A percentile compares a stretch with the other conserved stretches of the same genome.
These are phyloP conservation scores for Enteromius argenteus DNA, from an alignment of 2,797 vertebrate genomes.

Conservation along the genomic window DNA sequence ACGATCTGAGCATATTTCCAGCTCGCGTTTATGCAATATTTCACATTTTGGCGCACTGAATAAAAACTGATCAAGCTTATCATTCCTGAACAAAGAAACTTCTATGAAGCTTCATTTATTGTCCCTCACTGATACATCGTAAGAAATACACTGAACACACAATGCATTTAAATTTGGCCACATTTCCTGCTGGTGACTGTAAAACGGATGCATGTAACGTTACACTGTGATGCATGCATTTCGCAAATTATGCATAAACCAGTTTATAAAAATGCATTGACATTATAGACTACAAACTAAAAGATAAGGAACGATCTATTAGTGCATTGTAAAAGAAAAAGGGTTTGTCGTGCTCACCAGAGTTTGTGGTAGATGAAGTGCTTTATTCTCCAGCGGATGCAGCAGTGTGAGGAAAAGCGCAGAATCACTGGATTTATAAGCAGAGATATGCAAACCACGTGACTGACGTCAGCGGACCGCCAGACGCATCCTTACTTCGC, in stretches of 20 bases:
- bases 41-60: background rate
- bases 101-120: background rate
- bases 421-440: background rate
- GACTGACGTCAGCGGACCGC: slow-evolving; percentile 26
- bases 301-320: too few relatives aligned
- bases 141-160: background rate
- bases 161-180: background rate
- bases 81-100: slow-evolving; percentile 34
- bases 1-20: background rate
- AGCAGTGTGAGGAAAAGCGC: slow-evolving; percentile 24
- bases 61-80: background rate
- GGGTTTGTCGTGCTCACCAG: background rate
- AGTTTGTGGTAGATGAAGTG: background rate
- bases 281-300: background rate
- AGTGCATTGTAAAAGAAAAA: background rate
- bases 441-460: slow-evolving; percentile 12
- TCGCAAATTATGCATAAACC: too few relatives aligned
- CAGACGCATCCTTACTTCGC: background rate
- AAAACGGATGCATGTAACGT: background rate
- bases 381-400: slow-evolving; percentile 2
- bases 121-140: background rate
- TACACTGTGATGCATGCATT: background rate
- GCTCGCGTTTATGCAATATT: background rate
- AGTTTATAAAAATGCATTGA: background rate
- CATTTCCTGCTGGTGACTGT: background rate